Evolutionary conservation across 2,797 vertebrate species (phyloP), one percentile per base, ranked within the genome.

Genomic region (Trachops cirrhosus): DNA sequence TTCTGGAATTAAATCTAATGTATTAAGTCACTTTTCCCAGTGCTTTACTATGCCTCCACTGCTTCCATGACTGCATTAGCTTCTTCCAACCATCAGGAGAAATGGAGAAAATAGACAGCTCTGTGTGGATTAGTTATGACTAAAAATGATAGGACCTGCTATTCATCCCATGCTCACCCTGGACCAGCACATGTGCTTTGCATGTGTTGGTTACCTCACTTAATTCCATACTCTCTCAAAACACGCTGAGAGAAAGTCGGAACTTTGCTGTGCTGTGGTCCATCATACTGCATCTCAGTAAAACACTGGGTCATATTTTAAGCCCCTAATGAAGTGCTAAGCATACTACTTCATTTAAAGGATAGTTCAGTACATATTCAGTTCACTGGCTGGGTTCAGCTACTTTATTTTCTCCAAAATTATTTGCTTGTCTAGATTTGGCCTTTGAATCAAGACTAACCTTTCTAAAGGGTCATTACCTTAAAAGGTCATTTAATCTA

Each of bases 401-500:
- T 62, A 82, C 94, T 96, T 96, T 96, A 93, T 86, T 97, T 95
- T 97, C 88, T 75, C 18, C 90, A 96, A 96, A 96, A 97, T 97
- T 80, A 97, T 95, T 96, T 97, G 89, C 86, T 96, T 97, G 85
- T 97, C 92, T 96, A 91, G 96, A 97, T 64, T 89, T 96, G 96
- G 90, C 96, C 94, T 97, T 97, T 97, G 96, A 96, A 92, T 96
- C 92, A 98, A 96, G 85, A 86, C 37, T 95, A 94, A 96, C 92
- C 93, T 98, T 96, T 97, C 93, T 94, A 93, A 93, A 93, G 91
- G 83, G 93, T 96, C 91, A 95, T 96, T 96, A 92, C 92, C 93
- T 97, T 96, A 95, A 97, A 97, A 97, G 85, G 91, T 96, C 95
- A 92, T 86, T 96, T 96, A 87, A 97, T 97, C 92, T 93, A 59